Evolutionary conservation across 2,888 invertebrate genomes (phyloP), one percentile per base, ranked within the genome.

Genomic region (Pharmacophagus antenor): DNA sequence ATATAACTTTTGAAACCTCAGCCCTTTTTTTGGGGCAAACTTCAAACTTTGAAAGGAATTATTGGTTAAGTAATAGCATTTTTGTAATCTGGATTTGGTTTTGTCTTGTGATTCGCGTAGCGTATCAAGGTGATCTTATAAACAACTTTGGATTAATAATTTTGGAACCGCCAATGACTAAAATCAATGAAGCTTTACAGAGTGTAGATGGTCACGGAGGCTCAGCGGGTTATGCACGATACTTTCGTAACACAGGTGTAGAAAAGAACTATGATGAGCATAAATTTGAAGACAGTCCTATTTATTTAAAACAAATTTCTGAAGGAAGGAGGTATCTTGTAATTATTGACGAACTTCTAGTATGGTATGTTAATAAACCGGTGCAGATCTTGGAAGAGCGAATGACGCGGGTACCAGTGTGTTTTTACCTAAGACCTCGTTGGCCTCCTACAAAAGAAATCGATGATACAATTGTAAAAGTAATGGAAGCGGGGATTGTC

Each of bases 81-180:
- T 80, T 77, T 57, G 58, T 75, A 1, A 55, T 79, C 17, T 86
- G 85, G 85, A 70, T 86, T 64, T 84, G 83, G 82, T 83, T 75
- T 64, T 79, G 80, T 58, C 69, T 82, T 20, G 63, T 86, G 20
- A 66, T 82, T n/a, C 77, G 82, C 20, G 77, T 81, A n/a, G 75
- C 67, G 23, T 84, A 83, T 61, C 81, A 82, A 68, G 78, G 81
- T 5, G 73, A 76, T 20, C 70, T 86, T 0, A 72, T 84, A 0
- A 62, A 80, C 2, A 73, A 71, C 8, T 65, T 86, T 56, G 79
- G 77, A 22, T 75, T 65, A 8, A 62, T 63, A 37, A 65, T 73
- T 37, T 64, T 80, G 22, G 85, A 85, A 62, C 70, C 73, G 4
- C 77, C 70, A 5, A 66, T 80, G 12, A 58, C 58, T 1, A 68